Evolutionary conservation across 2,113 vertebrate genomes (phyloP), one percentile per base, ranked within the genome.

Genomic region (Conger conger): DNA sequence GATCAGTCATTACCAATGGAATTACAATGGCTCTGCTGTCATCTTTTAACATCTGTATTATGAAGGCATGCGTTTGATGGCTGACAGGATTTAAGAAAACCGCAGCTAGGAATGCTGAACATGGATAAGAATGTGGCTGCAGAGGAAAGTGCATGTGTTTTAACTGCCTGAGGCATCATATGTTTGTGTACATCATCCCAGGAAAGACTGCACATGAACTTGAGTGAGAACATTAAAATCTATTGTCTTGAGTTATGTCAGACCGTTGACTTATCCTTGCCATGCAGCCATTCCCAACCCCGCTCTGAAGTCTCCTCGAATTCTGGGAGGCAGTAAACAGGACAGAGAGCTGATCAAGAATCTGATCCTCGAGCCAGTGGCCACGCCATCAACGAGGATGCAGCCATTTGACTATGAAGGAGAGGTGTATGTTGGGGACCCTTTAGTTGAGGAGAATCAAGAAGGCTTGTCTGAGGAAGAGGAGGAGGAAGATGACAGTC

Each of bases 201-300:
- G 4, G 57, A 9, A 57, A 57, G 40, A 50, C 45, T 63, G 33
- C 33, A 30, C 68, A 73, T 33, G 68, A 7, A 33, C n/a, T 6
- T 33, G 9, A 13, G 2, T 13, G 11, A n/a, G 27, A 33, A 73
- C 27, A 73, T 27, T 27, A 73, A 23, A 33, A 30, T 33, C 57
- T 60, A 20, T 20, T 20, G 68, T 33, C 6, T 13, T n/a, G 7
- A 13, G n/a, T 9, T 73, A 33, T 73, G 68, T 2, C 27, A 33
- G 68, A 73, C 68, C 68, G 2, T 33, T 73, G n/a, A n/a, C 33
- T 33, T 33, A 33, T 73, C 27, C 13, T 73, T 9, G 2, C 33
- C 88, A 88, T 88, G 84, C 88, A 99, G 98, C 91, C 87, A 96
- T 97, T 87, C 95, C 96, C 85, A 95, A 97, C 89, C 95, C 91